A percentile compares a stretch with the other conserved stretches of the same genome.
phyloP scores from a whole-genome alignment of 2,888 invertebrate genomes.

The Patella ulyssiponensis region DNA sequence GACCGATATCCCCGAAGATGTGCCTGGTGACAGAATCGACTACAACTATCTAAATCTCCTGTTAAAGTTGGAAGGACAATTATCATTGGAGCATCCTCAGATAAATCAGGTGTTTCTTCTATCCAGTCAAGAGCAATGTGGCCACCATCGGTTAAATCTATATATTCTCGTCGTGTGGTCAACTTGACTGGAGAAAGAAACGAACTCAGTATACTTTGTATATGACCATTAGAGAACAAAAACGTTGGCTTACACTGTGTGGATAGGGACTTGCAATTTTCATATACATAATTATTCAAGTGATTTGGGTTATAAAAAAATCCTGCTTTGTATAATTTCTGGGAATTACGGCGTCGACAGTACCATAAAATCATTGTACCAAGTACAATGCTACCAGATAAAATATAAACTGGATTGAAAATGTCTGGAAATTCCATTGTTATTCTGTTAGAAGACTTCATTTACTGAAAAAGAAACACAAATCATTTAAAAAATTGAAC shows the following conservation, averaged over 20 bases:
- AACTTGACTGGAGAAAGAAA: neutral
- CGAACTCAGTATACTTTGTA: neutral
- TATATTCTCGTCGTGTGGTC: constrained; percentile 31
- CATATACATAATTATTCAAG: neutral
- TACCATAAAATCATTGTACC: neutral
- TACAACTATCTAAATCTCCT: constrained; percentile 32
- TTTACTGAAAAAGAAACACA: neutral
- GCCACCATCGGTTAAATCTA: constrained; percentile 47
- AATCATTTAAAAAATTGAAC: neutral
- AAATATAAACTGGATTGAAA: neutral
- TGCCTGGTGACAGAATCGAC: constrained; percentile 31
- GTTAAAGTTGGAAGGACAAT: constrained; percentile 45
- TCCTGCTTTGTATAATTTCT: neutral
- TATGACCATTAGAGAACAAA: neutral
- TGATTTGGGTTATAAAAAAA: neutral
- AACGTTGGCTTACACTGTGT: neutral
- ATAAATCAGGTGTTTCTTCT: neutral
- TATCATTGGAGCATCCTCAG: constrained; percentile 33
- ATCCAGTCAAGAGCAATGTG: constrained; percentile 51
- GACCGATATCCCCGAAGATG: constrained; percentile 37
- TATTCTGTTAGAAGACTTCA: too few relatives aligned
- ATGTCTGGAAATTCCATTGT: too few relatives aligned
- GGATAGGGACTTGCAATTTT: neutral
- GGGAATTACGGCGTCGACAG: neutral
- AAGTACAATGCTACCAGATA: neutral